Percentiles rank a stretch among this genome's conserved stretches.
phyloP scores from a whole-genome alignment of 2,797 vertebrate genomes.

The Acanthornis magna region DNA sequence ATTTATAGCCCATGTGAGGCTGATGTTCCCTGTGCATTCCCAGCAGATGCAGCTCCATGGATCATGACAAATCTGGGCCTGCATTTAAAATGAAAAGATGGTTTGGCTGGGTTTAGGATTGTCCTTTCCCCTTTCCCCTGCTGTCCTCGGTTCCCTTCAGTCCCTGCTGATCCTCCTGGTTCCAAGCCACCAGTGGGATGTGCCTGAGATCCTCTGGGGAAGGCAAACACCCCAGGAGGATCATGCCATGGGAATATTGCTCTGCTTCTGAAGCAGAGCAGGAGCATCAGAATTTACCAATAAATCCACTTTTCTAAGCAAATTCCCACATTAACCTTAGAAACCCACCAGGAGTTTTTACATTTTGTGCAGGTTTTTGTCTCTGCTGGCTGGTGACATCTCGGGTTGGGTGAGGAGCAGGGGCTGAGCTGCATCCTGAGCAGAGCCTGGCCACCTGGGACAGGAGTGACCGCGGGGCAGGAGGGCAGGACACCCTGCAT shows the following conservation, averaged over 20 bases:
- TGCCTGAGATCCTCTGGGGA: background rate
- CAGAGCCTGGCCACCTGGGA: background rate
- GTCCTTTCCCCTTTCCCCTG: background rate
- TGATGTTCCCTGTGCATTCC: background rate
- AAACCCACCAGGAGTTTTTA: background rate
- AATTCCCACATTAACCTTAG: background rate
- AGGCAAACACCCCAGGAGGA: background rate
- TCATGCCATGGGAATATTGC: background rate
- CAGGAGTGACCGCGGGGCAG: background rate
- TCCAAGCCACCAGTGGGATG: background rate
- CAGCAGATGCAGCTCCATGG: background rate
- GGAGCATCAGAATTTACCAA: background rate
- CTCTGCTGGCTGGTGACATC: background rate
- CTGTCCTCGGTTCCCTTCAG: background rate
- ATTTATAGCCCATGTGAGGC: background rate
- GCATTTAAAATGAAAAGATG: background rate
- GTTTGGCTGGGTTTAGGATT: background rate
- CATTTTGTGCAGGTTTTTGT: background rate
- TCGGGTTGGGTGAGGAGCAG: background rate
- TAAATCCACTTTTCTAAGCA: background rate
- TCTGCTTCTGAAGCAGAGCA: background rate
- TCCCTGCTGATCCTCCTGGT: background rate
- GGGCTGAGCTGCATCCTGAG: background rate
- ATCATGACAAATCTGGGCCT: background rate
- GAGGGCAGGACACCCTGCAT: background rate